Percentiles rank a stretch among this genome's conserved stretches.
Evolutionary conservation across 1,140 invertebrate genomes (phyloP).

Genomic region (Mesaphorura yosii): DNA sequence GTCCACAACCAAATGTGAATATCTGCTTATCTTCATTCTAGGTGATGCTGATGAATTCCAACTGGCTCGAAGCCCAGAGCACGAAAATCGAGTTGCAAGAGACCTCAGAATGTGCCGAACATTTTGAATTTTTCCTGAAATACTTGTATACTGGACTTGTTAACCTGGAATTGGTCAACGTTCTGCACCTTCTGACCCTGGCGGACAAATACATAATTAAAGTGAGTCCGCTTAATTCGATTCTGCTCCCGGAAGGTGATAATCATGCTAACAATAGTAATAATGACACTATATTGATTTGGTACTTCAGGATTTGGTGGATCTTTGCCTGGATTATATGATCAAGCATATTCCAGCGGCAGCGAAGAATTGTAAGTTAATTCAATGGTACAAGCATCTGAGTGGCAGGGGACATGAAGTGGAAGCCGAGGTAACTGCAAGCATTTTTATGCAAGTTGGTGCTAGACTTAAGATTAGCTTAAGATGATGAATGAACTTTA

Average conservation of each 20-base stretch:
- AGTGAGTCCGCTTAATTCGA: slow-evolving; percentile 44
- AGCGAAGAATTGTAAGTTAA: slow-evolving; percentile 60
- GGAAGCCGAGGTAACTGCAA: slow-evolving; percentile 52
- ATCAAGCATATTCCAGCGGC: slow-evolving; percentile 71
- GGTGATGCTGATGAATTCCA: slow-evolving; percentile 88
- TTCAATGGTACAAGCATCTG: slow-evolving; percentile 83
- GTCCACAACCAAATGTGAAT: slow-evolving; percentile 6
- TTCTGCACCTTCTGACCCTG: slow-evolving; percentile 70
- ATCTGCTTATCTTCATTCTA: slow-evolving; percentile 33
- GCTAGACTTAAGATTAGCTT: too few relatives aligned
- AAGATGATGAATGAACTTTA: too few relatives aligned
- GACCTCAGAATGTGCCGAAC: slow-evolving; percentile 63
- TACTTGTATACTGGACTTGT: slow-evolving; percentile 91
- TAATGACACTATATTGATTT: slow-evolving; percentile 7
- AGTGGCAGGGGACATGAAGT: slow-evolving; percentile 65
- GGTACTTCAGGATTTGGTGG: slow-evolving; percentile 57
- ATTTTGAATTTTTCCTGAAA: slow-evolving; percentile 79
- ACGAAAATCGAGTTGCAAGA: slow-evolving; percentile 71
- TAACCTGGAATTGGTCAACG: slow-evolving; percentile 64
- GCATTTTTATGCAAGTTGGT: too few relatives aligned
- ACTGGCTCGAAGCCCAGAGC: slow-evolving; percentile 82
- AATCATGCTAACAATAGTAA: not conserved
- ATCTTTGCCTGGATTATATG: slow-evolving; percentile 77
- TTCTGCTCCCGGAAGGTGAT: not conserved
- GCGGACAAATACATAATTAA: slow-evolving; percentile 91